Evolutionary conservation across 2,797 vertebrate species (phyloP).

Genomic region (Rousettus madagascariensis): DNA sequence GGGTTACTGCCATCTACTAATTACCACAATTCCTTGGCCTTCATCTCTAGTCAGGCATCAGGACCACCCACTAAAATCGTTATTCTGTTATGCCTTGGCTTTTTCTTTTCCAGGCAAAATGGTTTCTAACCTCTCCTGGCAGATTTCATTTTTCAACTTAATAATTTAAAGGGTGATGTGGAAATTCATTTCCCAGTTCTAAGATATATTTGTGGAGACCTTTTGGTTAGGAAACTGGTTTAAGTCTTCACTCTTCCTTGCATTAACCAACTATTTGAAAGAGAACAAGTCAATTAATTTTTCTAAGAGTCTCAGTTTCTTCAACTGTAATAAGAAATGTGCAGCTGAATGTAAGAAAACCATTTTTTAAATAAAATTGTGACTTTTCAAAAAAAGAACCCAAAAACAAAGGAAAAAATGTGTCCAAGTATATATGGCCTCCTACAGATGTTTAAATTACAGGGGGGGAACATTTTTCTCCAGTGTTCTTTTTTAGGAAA

Average conservation of each 20-base stretch:
- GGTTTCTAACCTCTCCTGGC: constrained; percentile 49
- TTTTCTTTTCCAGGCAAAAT: constrained; percentile 65
- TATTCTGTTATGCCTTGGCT: constrained; percentile 65
- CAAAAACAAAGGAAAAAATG: not conserved
- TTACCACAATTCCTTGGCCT: constrained; percentile 37
- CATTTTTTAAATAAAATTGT: constrained; percentile 73
- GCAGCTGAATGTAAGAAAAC: constrained; percentile 71
- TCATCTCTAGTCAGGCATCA: constrained; percentile 24
- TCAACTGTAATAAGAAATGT: constrained; percentile 22
- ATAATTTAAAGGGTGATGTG: constrained; percentile 57
- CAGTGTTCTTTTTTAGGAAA: constrained; percentile 36
- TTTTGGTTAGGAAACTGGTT: constrained; percentile 40
- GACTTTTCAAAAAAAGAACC: constrained; percentile 47
- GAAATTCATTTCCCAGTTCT: constrained; percentile 57
- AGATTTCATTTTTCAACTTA: constrained; percentile 62
- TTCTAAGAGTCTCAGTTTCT: constrained; percentile 50
- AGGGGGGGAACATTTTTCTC: not conserved
- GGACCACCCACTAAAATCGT: constrained; percentile 69
- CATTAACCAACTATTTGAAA: constrained; percentile 35
- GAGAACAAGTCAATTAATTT: not conserved
- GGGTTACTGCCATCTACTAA: constrained; percentile 46
- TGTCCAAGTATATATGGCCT: not conserved
- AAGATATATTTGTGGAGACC: constrained; percentile 31
- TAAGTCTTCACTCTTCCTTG: constrained; percentile 35
- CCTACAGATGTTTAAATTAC: constrained; percentile 29